Conservation (phyloP, 2,888 invertebrate genomes). For the Abrostola tripartita region DNA sequence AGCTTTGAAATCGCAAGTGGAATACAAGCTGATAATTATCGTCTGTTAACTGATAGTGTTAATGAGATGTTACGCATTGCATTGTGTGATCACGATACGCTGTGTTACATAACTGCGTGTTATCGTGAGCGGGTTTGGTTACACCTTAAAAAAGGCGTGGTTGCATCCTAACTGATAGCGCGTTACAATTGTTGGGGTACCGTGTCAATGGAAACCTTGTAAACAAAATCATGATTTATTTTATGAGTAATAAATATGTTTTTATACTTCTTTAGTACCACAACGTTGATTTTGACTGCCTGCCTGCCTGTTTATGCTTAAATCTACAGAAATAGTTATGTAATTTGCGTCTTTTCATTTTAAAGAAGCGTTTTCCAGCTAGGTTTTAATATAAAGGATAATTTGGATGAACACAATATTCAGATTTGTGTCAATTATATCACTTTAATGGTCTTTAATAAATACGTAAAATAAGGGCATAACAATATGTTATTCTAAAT, state of each 20-base stretch:
- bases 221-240: not conserved
- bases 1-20: constrained; percentile 28
- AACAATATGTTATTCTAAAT: not conserved
- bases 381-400: too few species aligned
- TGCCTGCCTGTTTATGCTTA: too few species aligned
- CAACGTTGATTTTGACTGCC: too few species aligned
- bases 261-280: not conserved
- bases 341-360: too few species aligned
- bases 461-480: not conserved
- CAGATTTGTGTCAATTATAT: not conserved
- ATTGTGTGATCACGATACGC: constrained; percentile 29
- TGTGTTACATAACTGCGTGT: constrained; percentile 40
- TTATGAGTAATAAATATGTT: not conserved
- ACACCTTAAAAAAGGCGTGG: constrained; percentile 52
- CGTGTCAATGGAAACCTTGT: constrained; percentile 6
- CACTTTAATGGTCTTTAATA: not conserved
- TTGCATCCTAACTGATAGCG: constrained; percentile 47
- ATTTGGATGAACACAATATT: not conserved
- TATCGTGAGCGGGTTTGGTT: constrained; percentile 42
- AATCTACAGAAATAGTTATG: too few species aligned
- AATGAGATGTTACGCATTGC: constrained; percentile 33
- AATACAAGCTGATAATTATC: constrained; percentile 13
- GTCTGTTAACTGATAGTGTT: constrained; percentile 21
- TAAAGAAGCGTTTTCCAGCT: too few species aligned
- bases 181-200: constrained; percentile 38